These are phyloP conservation scores for Allophyes oxyacanthae DNA, from an alignment of 2,888 invertebrate genomes.

Conservation along the genomic window DNA sequence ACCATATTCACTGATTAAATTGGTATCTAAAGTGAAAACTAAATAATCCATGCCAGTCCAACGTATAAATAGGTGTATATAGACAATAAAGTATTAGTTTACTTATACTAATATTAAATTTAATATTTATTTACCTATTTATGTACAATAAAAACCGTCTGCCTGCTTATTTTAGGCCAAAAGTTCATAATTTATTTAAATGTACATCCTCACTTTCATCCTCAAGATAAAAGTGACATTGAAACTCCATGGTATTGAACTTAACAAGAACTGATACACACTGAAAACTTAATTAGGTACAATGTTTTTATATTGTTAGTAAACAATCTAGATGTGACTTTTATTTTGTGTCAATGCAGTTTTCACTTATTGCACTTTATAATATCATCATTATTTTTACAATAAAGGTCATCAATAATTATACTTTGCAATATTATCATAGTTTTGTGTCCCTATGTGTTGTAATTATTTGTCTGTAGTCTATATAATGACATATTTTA, in stretches of 20 bases:
- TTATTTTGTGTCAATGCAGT: slow-evolving; percentile 34
- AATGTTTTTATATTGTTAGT: slow-evolving; percentile 15
- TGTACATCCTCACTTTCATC: no score
- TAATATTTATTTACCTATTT: slow-evolving; percentile 55
- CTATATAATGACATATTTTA: slow-evolving; percentile 58
- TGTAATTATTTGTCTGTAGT: slow-evolving; percentile 52
- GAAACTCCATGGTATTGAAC: no score
- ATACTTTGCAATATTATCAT: slow-evolving; percentile 54
- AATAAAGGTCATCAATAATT: slow-evolving; percentile 28
- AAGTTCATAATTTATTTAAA: slow-evolving; percentile 1
- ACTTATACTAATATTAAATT: slow-evolving; percentile 52
- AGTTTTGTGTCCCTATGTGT: slow-evolving; percentile 45
- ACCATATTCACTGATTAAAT: slow-evolving; percentile 43
- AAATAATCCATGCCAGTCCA: slow-evolving; percentile 65
- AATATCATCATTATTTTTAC: slow-evolving; percentile 35
- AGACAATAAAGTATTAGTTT: slow-evolving; percentile 79
- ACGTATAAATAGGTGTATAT: slow-evolving; percentile 75
- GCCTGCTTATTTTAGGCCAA: slow-evolving; percentile 13
- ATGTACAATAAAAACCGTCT: slow-evolving; percentile 50
- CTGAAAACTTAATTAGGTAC: slow-evolving; percentile 6
- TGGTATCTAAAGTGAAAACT: slow-evolving; percentile 53
- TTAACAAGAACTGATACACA: background rate
- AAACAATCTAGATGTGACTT: slow-evolving; percentile 22
- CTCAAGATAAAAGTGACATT: no score
- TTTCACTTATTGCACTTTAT: slow-evolving; percentile 35